Evolutionary conservation across 2,113 vertebrate species (phyloP).

Genomic region (Myrmecobius fasciatus): DNA sequence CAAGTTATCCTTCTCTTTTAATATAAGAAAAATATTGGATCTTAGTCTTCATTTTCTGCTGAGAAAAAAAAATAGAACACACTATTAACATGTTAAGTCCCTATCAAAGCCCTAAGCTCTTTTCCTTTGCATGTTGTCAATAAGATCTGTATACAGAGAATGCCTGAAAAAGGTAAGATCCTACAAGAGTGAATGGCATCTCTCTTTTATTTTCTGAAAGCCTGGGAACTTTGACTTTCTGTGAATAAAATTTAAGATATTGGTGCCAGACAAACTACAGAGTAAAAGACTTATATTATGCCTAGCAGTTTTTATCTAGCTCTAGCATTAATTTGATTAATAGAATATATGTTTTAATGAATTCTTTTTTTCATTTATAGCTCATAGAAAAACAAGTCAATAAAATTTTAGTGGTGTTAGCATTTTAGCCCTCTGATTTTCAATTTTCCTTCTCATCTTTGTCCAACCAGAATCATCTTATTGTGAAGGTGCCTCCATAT

Average conservation of each 20-base stretch:
- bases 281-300: neutral
- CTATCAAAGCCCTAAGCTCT: neutral
- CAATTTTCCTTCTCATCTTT: constrained; percentile 39
- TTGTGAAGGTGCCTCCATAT: constrained; percentile 97
- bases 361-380: constrained; percentile 44
- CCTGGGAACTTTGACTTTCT: neutral
- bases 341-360: constrained; percentile 44
- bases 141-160: neutral
- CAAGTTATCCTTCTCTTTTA: neutral
- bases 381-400: constrained; percentile 41
- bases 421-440: neutral
- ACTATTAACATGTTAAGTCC: neutral
- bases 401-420: constrained; percentile 23
- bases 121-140: neutral
- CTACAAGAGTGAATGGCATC: neutral
- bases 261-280: neutral
- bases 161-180: neutral
- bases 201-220: neutral
- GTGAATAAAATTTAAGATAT: neutral
- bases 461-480: constrained; percentile 93
- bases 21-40: neutral
- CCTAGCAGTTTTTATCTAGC: neutral
- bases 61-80: neutral
- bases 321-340: constrained; percentile 29
- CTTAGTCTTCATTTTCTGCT: neutral